Evolutionary conservation across 2,797 vertebrate species (phyloP), one percentile per base, ranked within the genome.

Genomic region (Mus minutoides): DNA sequence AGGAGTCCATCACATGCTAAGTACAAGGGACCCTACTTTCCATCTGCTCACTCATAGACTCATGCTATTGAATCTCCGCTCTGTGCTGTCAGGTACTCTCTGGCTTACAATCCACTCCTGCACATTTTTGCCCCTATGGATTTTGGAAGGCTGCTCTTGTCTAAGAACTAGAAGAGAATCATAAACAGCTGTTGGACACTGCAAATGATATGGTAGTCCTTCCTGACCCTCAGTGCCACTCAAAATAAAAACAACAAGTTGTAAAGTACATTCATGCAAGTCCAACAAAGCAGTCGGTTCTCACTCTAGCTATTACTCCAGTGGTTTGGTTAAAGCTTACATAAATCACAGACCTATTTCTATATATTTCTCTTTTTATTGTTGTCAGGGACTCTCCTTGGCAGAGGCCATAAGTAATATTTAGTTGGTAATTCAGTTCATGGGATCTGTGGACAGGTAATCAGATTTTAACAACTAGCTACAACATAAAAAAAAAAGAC

Each of bases 401-500:
- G 67, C 17, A 79, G 84, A 78, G 16, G 13, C 2, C 7, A 9
- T 14, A 87, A 1, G 22, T 56, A 40, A 22, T 52, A 52, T 88
- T 76, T 37, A 56, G 6, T 31, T 76, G 86, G 49, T 34, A 64
- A 92, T 52, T 67, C 6, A 6, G 69, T 52, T 95, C 54, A 89
- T 17, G 49, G 60, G 71, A 85, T 46, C 43, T 34, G 46, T 2
- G 58, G 73, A 62, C 37, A 79, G 60, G 58, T 19, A 24, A 73
- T 54, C 5, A 49, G 89, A 91, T 94, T 94, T 83, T 17, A 88
- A 90, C 56, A 49, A 85, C 49, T 69, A 86, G 56, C 43, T 93
- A 26, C 40, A 37, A 12, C 24, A 46, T n/a, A 78, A 86, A 71
- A 71, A 86, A 71, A 71, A 60, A 69, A 95, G 78, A 84, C 31